Evolutionary conservation across 1,140 invertebrate species (phyloP).

Genomic region (Drosophila kurseongensis): DNA sequence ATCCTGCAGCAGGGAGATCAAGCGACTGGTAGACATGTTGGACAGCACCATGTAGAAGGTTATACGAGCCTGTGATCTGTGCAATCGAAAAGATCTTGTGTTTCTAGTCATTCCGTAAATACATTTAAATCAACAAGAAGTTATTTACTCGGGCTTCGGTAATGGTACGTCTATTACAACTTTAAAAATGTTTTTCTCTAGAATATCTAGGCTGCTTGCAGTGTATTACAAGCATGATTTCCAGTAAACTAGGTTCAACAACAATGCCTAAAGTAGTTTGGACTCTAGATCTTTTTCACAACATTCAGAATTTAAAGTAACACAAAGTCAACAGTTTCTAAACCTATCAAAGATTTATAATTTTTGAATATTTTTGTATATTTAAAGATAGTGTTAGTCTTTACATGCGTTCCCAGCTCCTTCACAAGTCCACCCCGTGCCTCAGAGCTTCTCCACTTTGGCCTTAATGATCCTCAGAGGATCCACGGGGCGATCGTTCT

Average conservation of each 20-base stretch:
- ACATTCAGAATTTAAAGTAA: too few relatives aligned
- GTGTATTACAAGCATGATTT: too few relatives aligned
- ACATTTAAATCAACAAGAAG: not conserved
- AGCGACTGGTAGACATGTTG: conserved; percentile 88
- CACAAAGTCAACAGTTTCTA: too few relatives aligned
- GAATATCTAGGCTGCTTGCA: too few relatives aligned
- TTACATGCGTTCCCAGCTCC: too few relatives aligned
- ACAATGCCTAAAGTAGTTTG: too few relatives aligned
- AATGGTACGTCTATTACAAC: too few relatives aligned
- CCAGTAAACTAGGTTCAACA: too few relatives aligned
- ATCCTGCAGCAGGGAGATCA: conserved; percentile 87
- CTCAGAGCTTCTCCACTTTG: conserved; percentile 86
- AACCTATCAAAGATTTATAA: too few relatives aligned
- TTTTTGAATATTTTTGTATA: too few relatives aligned
- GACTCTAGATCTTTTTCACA: too few relatives aligned
- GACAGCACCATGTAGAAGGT: conserved; percentile 86
- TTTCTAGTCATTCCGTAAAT: conserved; percentile 65
- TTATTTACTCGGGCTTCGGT: not conserved
- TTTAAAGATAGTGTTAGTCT: not conserved
- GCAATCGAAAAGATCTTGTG: conserved; percentile 6
- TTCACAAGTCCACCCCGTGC: not conserved
- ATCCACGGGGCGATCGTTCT: conserved; percentile 95
- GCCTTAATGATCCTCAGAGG: conserved; percentile 94
- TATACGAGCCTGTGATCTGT: conserved; percentile 1
- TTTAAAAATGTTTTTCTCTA: too few relatives aligned